A percentile compares a stretch with the other conserved stretches of the same genome.
Evolutionary conservation across 2,113 vertebrate genomes (phyloP).

Genomic region (Cavia aperea): DNA sequence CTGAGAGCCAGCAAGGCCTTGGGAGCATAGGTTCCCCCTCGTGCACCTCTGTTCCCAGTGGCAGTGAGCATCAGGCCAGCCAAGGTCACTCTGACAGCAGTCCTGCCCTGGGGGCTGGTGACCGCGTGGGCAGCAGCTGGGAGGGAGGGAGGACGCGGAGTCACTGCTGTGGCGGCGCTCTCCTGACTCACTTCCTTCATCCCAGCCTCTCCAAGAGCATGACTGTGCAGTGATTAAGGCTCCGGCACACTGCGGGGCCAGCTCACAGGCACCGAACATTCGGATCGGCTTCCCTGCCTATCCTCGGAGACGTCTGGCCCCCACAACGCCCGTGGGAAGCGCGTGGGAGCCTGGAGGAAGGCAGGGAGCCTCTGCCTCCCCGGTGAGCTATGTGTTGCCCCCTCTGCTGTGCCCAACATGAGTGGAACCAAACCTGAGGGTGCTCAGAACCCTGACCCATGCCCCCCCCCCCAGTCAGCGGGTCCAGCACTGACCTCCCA

Average conservation of each 20-base stretch:
- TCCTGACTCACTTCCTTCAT: constrained; percentile 16
- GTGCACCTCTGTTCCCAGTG: background rate
- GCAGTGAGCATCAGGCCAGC: background rate
- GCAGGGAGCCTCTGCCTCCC: no score
- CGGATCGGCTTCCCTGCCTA: background rate
- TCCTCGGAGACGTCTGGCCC: background rate
- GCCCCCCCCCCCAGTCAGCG: no score
- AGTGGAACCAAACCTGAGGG: background rate
- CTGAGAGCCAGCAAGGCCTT: background rate
- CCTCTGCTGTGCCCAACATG: rapidly evolving
- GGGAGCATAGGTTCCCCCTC: background rate
- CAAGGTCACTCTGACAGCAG: no score
- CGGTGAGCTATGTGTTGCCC: background rate
- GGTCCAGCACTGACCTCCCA: background rate
- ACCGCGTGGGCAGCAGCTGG: background rate
- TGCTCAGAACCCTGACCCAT: background rate
- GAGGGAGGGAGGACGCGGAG: background rate
- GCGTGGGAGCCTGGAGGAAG: background rate
- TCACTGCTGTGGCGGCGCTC: background rate
- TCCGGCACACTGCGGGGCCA: background rate
- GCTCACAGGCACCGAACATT: background rate
- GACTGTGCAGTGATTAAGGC: rapidly evolving
- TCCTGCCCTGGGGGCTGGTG: background rate
- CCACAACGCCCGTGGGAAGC: rapidly evolving
- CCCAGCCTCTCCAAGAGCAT: background rate